Base-by-base conservation (phyloP, 2,113 vertebrate species). In the Nyctereutes procyonoides region DNA sequence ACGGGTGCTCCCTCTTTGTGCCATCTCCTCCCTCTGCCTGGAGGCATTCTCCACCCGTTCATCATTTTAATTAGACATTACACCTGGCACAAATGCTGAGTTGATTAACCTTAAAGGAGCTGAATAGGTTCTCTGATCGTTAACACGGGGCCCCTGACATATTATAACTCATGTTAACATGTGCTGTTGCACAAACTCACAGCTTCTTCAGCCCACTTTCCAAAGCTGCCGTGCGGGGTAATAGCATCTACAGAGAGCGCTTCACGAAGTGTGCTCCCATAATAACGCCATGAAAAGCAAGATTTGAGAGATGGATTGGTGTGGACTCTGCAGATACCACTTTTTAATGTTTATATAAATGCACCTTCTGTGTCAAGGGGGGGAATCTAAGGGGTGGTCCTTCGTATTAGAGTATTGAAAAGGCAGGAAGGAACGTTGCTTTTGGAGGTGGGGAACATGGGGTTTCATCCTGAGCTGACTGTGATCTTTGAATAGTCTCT, bases 1-100 rank as follows among this genome's bases (percentile, higher is more conserved):
- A 99, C 96, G 8, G 97, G 96, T 2, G 76, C 98, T 97, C 96
- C 97, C 98, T 98, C 98, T 96, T 97, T 90, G 98, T 99, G 99
- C 99, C 98, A 99, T 98, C 98, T 98, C 97, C 98, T 98, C 98
- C 97, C 98, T 98, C 98, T 98, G 98, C 98, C 98, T 98, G 96
- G 97, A 99, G 98, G 98, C 98, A 98, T 97, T 97, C 97, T 65
- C 93, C 30, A 96, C 95, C 96, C 96, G 58, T 99, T 98, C 98
- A 99, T 99, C 99, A 99, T 98, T 99, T 99, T 99, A 99, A 99
- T 99, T 99, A 99, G 98, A 97, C 99, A 99, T 98, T 99, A 98
- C 98, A 99, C 98, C 99, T 99, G 99, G 99, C 98, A 99, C 98
- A 99, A 99, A 99, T 98, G 98, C 98, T 82, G 97, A 98, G 98